phyloP scores from a whole-genome alignment of 2,113 vertebrate species.

The Charina bottae region DNA sequence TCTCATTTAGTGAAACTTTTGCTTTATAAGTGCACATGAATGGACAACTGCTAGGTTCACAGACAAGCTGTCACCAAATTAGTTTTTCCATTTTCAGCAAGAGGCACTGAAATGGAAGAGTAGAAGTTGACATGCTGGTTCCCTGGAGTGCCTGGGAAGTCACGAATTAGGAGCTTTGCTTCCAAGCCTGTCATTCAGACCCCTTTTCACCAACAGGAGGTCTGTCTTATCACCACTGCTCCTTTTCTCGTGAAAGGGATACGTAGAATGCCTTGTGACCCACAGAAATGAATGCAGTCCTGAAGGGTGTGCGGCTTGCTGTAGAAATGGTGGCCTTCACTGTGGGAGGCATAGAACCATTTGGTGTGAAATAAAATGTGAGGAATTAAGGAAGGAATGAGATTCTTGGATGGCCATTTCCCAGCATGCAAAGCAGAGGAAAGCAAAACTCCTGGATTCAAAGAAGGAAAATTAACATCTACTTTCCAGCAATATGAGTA shows the following conservation, averaged over 20 bases:
- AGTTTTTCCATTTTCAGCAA: neutral
- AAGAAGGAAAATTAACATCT: neutral
- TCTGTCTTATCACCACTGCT: neutral
- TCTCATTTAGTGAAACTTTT: neutral
- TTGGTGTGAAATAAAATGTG: neutral
- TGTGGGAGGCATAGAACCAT: neutral
- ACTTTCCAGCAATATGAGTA: neutral
- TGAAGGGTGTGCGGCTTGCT: neutral
- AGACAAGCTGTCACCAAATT: neutral
- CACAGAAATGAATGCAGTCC: neutral
- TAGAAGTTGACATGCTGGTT: neutral
- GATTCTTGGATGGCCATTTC: neutral
- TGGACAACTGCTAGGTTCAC: fast-evolving
- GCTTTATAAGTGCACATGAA: fast-evolving
- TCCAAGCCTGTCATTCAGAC: neutral
- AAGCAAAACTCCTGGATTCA: neutral
- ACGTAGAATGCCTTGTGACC: fast-evolving
- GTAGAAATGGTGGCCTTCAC: neutral
- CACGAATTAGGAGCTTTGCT: neutral
- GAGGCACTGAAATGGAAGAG: neutral
- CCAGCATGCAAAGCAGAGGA: neutral
- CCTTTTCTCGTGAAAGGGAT: neutral
- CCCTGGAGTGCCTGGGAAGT: neutral
- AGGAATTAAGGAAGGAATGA: neutral
- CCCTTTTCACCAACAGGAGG: neutral